Evolutionary conservation across 2,113 vertebrate species (phyloP).

Genomic region (Litocranius walleri): DNA sequence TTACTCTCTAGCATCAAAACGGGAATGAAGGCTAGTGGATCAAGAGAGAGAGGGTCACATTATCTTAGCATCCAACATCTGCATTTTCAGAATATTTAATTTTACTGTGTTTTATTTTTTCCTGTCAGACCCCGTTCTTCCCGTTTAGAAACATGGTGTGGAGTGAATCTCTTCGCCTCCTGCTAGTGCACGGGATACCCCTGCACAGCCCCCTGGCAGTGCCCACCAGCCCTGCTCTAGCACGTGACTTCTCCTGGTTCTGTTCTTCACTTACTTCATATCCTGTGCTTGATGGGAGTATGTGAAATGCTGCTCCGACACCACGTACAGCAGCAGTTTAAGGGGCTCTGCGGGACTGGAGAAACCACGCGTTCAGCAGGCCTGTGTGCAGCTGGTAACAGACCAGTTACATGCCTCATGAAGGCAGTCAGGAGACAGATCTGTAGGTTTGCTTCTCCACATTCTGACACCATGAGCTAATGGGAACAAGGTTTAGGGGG

Average conservation of each 20-base stretch:
- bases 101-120: background rate
- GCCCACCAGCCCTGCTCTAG: background rate
- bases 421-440: background rate
- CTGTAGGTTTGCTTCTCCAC: background rate
- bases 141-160: background rate
- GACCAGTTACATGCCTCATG: background rate
- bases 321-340: background rate
- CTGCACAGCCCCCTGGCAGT: background rate
- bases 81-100: background rate
- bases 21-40: background rate
- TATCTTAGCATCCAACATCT: background rate
- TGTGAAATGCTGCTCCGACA: background rate
- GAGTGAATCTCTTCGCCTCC: background rate
- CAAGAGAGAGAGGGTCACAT: background rate
- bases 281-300: background rate
- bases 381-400: background rate
- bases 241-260: background rate
- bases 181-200: accelerated
- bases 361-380: background rate
- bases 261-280: background rate
- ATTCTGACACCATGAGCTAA: background rate
- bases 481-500: background rate
- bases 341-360: background rate
- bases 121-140: background rate
- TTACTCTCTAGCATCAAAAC: background rate